Conservation (phyloP, 1,140 invertebrate genomes). For the Nymphalis io region DNA sequence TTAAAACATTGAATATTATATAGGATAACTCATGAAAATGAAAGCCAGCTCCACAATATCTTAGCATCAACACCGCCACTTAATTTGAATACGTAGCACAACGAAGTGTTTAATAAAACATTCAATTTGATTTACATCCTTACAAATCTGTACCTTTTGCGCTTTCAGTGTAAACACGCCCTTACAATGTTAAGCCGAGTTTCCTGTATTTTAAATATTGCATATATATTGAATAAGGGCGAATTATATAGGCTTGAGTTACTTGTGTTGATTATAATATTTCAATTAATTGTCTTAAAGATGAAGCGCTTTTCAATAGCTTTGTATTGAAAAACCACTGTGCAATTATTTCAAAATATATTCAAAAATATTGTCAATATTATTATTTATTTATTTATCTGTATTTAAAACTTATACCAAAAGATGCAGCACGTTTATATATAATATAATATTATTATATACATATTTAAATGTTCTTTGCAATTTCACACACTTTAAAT, state of each 20-base stretch:
- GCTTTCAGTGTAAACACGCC: slow-evolving; percentile 70
- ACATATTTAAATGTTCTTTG: no score
- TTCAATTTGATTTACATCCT: slow-evolving; percentile 76
- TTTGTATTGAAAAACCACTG: no score
- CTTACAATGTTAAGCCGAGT: slow-evolving; percentile 55
- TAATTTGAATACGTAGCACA: slow-evolving; percentile 77
- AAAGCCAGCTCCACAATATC: slow-evolving; percentile 45
- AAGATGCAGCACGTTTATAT: no score
- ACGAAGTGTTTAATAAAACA: slow-evolving; percentile 78
- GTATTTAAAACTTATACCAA: no score
- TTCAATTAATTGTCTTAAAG: not conserved
- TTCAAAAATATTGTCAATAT: no score
- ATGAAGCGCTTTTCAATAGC: no score
- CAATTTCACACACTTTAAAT: no score
- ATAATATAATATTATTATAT: no score
- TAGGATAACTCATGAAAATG: not conserved
- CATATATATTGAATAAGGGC: slow-evolving; percentile 48
- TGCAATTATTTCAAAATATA: no score
- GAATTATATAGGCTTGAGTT: slow-evolving; percentile 17
- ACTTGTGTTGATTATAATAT: not conserved
- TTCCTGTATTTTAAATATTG: slow-evolving; percentile 53
- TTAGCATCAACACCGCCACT: slow-evolving; percentile 65
- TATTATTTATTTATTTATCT: no score
- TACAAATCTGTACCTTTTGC: slow-evolving; percentile 76
- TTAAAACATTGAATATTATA: not conserved